phyloP scores from a whole-genome alignment of 2,113 vertebrate species.

The Rhadina sibilatrix region DNA sequence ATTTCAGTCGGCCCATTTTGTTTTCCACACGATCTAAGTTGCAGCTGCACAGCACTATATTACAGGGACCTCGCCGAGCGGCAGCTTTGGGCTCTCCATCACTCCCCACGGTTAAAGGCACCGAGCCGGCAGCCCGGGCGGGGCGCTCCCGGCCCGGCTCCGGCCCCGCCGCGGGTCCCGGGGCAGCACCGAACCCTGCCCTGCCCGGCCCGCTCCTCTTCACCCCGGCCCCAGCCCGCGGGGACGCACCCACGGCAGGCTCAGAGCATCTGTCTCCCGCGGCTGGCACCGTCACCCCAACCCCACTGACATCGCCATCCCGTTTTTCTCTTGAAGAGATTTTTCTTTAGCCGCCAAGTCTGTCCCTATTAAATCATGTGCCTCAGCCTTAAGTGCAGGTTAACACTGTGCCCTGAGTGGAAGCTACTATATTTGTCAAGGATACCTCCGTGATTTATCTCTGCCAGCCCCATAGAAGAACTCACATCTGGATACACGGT shows the following conservation, averaged over 20 bases:
- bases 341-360: conserved; percentile 20
- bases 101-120: conserved; percentile 44
- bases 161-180: accelerated
- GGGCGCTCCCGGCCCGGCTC: neutral
- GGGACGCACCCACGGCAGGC: neutral
- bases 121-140: neutral
- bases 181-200: neutral
- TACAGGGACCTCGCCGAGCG: conserved; percentile 31
- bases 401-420: conserved; percentile 44
- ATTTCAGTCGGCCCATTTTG: conserved; percentile 72
- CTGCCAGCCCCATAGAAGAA: neutral
- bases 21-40: conserved; percentile 68
- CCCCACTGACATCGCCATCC: neutral
- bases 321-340: neutral
- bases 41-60: conserved; percentile 72
- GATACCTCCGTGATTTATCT: conserved; percentile 22
- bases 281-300: neutral
- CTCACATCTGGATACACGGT: neutral
- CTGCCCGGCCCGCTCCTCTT: accelerated
- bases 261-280: neutral
- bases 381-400: conserved; percentile 59
- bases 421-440: conserved; percentile 53
- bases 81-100: conserved; percentile 54
- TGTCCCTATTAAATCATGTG: conserved; percentile 51
- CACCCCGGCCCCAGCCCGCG: accelerated